A percentile compares a stretch with the other conserved stretches of the same genome.
These are phyloP conservation scores for Polyommatus icarus DNA, from an alignment of 2,888 invertebrate species.

Conservation along the genomic window DNA sequence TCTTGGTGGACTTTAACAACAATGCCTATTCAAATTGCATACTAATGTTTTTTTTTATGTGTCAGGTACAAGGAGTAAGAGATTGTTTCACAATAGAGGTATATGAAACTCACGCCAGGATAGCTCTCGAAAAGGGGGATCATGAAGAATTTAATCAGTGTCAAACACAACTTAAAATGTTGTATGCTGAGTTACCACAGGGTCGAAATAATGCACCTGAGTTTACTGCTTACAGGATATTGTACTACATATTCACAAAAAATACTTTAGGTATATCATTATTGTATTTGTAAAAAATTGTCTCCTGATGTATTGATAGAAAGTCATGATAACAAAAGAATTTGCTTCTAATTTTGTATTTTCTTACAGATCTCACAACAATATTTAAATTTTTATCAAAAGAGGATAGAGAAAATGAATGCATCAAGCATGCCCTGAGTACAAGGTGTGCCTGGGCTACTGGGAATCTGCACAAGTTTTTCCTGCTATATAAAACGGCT, in stretches of 20 bases:
- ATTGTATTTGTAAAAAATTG: neutral
- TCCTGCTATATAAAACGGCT: constrained; percentile 92
- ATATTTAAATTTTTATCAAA: constrained; percentile 89
- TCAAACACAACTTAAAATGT: constrained; percentile 97
- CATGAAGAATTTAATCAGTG: constrained; percentile 99
- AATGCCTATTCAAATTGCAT: constrained; percentile 2
- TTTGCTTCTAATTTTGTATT: constrained; percentile 17
- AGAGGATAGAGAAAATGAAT: constrained; percentile 89
- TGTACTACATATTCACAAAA: constrained; percentile 99
- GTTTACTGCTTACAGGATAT: constrained; percentile 97
- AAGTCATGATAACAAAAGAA: neutral
- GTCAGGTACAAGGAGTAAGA: constrained; percentile 95
- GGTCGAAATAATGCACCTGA: constrained; percentile 88
- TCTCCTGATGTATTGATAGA: neutral
- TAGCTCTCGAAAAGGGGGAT: constrained; percentile 98
- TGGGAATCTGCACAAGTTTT: constrained; percentile 95
- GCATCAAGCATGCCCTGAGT: constrained; percentile 91
- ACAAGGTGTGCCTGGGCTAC: constrained; percentile 96
- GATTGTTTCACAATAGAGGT: constrained; percentile 98
- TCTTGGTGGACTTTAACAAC: too few species aligned
- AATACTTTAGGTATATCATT: constrained; percentile 91
- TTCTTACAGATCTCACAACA: constrained; percentile 92
- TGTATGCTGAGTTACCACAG: constrained; percentile 90
- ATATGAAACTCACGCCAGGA: constrained; percentile 98
- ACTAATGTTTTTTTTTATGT: constrained; percentile 38